Percentiles rank a stretch among this genome's conserved stretches.
Evolutionary conservation across 2,888 invertebrate species (phyloP).

Genomic region (Habrosyne pyritoides): DNA sequence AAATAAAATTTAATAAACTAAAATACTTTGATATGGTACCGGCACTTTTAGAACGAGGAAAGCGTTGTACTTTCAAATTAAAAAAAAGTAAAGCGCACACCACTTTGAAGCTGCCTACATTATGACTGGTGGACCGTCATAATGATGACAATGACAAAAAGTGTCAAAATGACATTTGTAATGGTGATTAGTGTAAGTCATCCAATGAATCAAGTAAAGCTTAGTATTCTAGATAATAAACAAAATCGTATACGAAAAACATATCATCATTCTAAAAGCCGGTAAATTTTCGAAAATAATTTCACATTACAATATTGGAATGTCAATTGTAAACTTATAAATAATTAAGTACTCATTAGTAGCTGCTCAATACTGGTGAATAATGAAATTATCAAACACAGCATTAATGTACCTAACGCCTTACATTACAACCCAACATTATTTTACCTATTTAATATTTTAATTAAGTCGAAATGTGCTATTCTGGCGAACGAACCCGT

Average conservation of each 20-base stretch:
- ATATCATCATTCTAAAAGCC: slow-evolving; percentile 1
- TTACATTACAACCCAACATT: slow-evolving; percentile 40
- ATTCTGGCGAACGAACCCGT: background rate
- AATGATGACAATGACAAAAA: too few relatives aligned
- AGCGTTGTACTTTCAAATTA: background rate
- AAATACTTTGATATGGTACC: background rate
- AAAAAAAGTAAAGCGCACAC: too few relatives aligned
- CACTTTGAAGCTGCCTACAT: too few relatives aligned
- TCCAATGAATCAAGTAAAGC: too few relatives aligned
- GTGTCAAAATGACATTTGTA: background rate
- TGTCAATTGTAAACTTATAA: slow-evolving; percentile 38
- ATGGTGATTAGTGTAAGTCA: too few relatives aligned
- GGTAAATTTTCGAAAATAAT: slow-evolving; percentile 7
- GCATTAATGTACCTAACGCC: slow-evolving; percentile 37
- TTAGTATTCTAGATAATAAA: too few relatives aligned
- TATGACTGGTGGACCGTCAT: background rate
- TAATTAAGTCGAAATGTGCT: background rate
- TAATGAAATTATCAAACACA: slow-evolving; percentile 32
- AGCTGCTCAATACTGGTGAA: slow-evolving; percentile 14
- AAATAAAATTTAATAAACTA: slow-evolving; percentile 4
- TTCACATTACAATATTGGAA: slow-evolving; percentile 43
- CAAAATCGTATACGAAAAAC: background rate
- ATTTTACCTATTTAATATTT: background rate
- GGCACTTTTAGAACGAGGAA: background rate
- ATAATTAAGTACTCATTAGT: slow-evolving; percentile 43